Percentiles rank a stretch among this genome's conserved stretches.
These are phyloP conservation scores for Tetrao urogallus DNA, from an alignment of 2,113 vertebrate species.

Conservation along the genomic window DNA sequence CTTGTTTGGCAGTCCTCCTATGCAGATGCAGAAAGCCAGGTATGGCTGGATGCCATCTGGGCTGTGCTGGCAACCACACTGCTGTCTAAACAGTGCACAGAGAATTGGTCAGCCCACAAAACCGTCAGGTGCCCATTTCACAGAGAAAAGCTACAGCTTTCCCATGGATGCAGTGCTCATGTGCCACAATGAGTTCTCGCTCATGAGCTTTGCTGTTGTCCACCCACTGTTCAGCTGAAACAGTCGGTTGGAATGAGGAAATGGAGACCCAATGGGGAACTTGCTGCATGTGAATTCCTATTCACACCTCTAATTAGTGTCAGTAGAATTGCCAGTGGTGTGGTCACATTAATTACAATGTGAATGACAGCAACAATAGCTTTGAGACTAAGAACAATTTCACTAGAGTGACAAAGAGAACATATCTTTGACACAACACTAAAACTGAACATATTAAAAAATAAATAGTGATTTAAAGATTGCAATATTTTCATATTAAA, in stretches of 20 bases:
- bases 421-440: rapidly evolving
- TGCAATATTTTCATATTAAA: background rate
- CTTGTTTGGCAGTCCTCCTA: background rate
- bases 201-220: background rate
- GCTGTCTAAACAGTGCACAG: background rate
- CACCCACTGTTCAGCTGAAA: background rate
- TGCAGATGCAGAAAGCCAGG: background rate
- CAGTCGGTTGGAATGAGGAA: background rate
- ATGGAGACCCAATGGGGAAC: background rate
- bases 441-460: background rate
- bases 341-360: background rate
- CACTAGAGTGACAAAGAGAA: background rate
- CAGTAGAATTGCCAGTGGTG: background rate
- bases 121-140: background rate
- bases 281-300: background rate
- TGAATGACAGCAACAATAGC: background rate
- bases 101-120: background rate
- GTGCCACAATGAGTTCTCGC: background rate
- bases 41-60: background rate
- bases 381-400: background rate
- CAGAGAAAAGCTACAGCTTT: background rate
- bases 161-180: rapidly evolving
- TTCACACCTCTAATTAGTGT: constrained; percentile 52
- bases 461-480: background rate
- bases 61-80: background rate